A percentile compares a stretch with the other conserved stretches of the same genome.
phyloP scores from a whole-genome alignment of 2,797 vertebrate genomes.

The Gymnoscopelus microlampas region DNA sequence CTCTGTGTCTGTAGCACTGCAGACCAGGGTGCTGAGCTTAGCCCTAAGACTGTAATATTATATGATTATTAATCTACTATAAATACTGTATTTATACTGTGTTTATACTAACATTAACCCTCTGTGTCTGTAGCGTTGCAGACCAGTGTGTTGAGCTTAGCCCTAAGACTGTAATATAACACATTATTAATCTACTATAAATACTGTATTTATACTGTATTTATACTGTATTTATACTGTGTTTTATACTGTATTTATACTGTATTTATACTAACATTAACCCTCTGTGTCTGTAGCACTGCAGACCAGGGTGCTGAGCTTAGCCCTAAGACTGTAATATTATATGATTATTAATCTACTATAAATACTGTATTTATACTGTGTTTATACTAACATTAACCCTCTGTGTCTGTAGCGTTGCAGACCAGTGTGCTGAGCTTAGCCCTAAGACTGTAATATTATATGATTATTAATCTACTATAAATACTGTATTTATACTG shows the following conservation, averaged over 20 bases:
- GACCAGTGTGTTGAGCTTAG: constrained; percentile 83
- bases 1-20: constrained; percentile 83
- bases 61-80: no score
- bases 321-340: constrained; percentile 72
- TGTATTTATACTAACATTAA: no score
- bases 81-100: no score
- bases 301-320: constrained; percentile 81
- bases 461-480: no score
- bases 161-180: constrained; percentile 64
- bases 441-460: constrained; percentile 68
- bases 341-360: no score
- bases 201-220: no score
- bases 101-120: constrained; percentile 36
- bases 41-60: constrained; percentile 68
- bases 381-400: constrained; percentile 12
- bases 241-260: no score
- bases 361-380: no score
- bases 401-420: constrained; percentile 84
- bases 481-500: no score
- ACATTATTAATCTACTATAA: no score
- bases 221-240: no score
- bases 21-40: constrained; percentile 82
- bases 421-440: constrained; percentile 82
- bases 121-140: constrained; percentile 83
- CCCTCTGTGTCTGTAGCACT: constrained; percentile 84